phyloP scores from a whole-genome alignment of 2,888 invertebrate genomes.

The Tiphia femorata region DNA sequence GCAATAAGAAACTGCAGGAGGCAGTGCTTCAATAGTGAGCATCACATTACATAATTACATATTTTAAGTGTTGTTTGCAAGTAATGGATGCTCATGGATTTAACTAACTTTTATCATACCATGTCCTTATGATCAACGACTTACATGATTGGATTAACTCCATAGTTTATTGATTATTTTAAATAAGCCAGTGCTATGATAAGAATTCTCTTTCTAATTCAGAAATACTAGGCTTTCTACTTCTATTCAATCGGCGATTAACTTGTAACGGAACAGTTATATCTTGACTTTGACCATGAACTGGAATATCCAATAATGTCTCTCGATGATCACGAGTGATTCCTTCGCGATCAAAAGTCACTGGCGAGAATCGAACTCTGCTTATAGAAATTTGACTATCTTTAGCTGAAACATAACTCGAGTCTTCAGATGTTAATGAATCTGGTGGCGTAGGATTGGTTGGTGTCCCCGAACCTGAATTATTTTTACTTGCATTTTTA shows the following conservation, averaged over 20 bases:
- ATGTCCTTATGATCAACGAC: constrained; percentile 35
- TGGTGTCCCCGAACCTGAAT: constrained; percentile 79
- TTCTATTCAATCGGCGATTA: constrained; percentile 67
- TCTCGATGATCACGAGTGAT: constrained; percentile 52
- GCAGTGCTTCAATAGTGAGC: constrained; percentile 52
- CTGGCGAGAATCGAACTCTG: constrained; percentile 63
- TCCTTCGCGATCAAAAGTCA: constrained; percentile 60
- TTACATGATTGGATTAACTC: too few species aligned
- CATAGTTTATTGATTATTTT: constrained; percentile 43
- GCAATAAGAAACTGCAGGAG: constrained; percentile 40
- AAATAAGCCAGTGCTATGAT: constrained; percentile 71
- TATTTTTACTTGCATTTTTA: constrained; percentile 71
- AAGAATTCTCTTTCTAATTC: constrained; percentile 73
- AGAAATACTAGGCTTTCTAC: constrained; percentile 70
- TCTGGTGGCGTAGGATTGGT: constrained; percentile 90
- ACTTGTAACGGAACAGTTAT: constrained; percentile 72
- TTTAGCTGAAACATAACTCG: constrained; percentile 89
- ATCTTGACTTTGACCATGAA: constrained; percentile 71
- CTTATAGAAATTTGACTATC: constrained; percentile 75
- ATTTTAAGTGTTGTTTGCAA: constrained; percentile 17
- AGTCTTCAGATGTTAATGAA: constrained; percentile 87
- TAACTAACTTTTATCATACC: constrained; percentile 14
- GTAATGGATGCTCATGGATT: constrained; percentile 22
- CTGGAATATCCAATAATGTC: constrained; percentile 74
- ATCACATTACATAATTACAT: constrained; percentile 13